These are phyloP conservation scores for Sebastes flavidus DNA, from an alignment of 2,797 vertebrate species.

Conservation along the genomic window DNA sequence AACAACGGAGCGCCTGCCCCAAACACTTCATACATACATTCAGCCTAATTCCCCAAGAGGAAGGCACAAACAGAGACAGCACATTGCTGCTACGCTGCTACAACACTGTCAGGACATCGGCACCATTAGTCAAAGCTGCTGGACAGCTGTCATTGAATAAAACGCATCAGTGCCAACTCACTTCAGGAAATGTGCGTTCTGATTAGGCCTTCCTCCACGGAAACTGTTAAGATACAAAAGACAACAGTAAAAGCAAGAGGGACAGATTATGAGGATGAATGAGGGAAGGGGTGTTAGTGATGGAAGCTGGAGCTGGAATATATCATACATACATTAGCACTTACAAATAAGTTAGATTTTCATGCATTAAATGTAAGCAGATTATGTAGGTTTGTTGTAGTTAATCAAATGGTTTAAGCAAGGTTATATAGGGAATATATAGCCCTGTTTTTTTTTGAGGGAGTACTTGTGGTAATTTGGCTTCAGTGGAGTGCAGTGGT, in stretches of 20 bases:
- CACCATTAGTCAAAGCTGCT: slow-evolving; percentile 40
- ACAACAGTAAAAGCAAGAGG: slow-evolving; percentile 71
- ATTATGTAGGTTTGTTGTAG: slow-evolving; percentile 71
- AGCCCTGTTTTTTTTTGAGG: slow-evolving; percentile 63
- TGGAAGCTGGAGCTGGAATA: slow-evolving; percentile 71
- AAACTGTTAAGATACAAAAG: slow-evolving; percentile 73
- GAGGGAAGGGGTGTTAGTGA: slow-evolving; percentile 67
- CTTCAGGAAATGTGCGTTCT: slow-evolving; percentile 75
- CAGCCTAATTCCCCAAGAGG: slow-evolving; percentile 72
- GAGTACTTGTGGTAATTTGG: slow-evolving; percentile 41
- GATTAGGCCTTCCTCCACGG: slow-evolving; percentile 74
- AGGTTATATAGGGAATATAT: slow-evolving; percentile 78
- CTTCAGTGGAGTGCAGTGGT: slow-evolving; percentile 50
- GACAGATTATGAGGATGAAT: slow-evolving; percentile 57
- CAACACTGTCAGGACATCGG: slow-evolving; percentile 64
- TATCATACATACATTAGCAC: slow-evolving; percentile 68
- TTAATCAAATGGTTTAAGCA: slow-evolving; percentile 78
- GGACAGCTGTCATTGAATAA: slow-evolving; percentile 55
- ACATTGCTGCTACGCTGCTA: slow-evolving; percentile 63
- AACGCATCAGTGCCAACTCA: slow-evolving; percentile 70
- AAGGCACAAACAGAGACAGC: slow-evolving; percentile 62
- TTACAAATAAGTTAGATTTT: slow-evolving; percentile 78
- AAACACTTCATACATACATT: slow-evolving; percentile 87
- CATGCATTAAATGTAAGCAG: slow-evolving; percentile 83
- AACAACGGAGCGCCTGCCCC: slow-evolving; percentile 71